Evolutionary conservation across 2,888 invertebrate species (phyloP).

Genomic region (Drosophila mercatorum): DNA sequence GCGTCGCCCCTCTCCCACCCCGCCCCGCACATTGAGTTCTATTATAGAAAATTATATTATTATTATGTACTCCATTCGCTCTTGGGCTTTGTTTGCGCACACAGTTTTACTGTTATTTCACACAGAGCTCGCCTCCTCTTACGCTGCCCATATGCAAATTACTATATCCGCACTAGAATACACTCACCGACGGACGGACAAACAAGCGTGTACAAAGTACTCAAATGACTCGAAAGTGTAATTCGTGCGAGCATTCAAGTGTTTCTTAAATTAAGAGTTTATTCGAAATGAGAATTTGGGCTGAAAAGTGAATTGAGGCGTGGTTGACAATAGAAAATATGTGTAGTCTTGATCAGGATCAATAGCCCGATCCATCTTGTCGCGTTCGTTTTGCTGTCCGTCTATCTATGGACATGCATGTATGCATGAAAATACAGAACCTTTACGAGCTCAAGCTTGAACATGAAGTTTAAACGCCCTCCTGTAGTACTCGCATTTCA

Average conservation of each 20-base stretch:
- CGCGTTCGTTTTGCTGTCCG: no score
- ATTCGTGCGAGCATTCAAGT: not conserved
- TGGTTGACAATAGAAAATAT: not conserved
- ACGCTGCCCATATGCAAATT: conserved; percentile 35
- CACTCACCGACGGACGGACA: not conserved
- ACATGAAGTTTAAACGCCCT: no score
- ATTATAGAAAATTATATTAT: conserved; percentile 79
- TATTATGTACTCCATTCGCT: conserved; percentile 72
- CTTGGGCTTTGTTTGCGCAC: conserved; percentile 54
- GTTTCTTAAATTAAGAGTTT: not conserved
- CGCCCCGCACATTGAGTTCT: conserved; percentile 58
- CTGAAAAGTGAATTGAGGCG: not conserved
- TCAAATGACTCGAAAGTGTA: not conserved
- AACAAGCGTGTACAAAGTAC: conserved; percentile 1
- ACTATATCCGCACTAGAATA: conserved; percentile 19
- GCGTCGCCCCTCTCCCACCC: conserved; percentile 1
- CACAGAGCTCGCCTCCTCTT: conserved; percentile 21
- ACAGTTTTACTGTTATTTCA: conserved; percentile 68
- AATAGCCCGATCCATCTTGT: no score
- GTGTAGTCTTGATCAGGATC: no score
- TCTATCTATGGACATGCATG: no score
- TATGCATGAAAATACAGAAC: no score
- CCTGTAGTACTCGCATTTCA: no score
- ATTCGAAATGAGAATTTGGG: no score
- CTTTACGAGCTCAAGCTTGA: no score